Percentiles rank a stretch among this genome's conserved stretches.
Evolutionary conservation across 37 sponge, comb jelly and placozoan species (phyloP).

Genomic region (Aphrocallistes beatrix): DNA sequence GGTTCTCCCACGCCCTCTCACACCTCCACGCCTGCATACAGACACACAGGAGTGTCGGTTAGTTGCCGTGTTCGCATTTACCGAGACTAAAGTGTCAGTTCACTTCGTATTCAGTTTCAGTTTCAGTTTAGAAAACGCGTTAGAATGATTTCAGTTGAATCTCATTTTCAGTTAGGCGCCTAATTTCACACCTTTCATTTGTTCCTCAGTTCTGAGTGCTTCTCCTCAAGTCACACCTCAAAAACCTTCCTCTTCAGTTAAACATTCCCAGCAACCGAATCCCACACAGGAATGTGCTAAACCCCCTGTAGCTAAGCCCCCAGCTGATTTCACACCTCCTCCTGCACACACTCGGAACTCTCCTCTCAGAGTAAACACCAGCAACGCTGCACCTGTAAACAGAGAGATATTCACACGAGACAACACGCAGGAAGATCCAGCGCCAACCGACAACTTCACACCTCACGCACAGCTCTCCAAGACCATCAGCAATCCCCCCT

Average conservation of each 20-base stretch:
- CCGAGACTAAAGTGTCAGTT: too few species aligned
- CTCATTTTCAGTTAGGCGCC: not conserved
- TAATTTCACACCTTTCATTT: not conserved
- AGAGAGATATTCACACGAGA: too few species aligned
- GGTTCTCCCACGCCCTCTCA: constrained; percentile 7
- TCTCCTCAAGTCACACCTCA: not conserved
- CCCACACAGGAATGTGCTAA: not conserved
- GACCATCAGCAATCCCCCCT: not conserved
- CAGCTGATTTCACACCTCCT: not conserved
- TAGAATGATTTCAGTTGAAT: too few species aligned
- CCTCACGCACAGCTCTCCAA: not conserved
- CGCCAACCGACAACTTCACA: not conserved
- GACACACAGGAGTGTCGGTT: not conserved
- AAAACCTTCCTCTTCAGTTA: not conserved
- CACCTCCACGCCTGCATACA: not conserved
- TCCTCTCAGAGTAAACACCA: too few species aligned
- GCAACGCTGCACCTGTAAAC: too few species aligned
- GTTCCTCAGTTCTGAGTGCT: not conserved
- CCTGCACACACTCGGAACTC: too few species aligned
- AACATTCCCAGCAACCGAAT: not conserved
- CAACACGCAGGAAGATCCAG: not conserved
- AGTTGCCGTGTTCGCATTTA: too few species aligned
- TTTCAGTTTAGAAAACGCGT: too few species aligned
- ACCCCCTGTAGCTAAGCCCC: not conserved
- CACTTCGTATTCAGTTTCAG: too few species aligned